Percentiles rank a stretch among this genome's conserved stretches.
These are phyloP conservation scores for Vicugna pacos DNA, from an alignment of 2,113 vertebrate genomes.

Conservation along the genomic window DNA sequence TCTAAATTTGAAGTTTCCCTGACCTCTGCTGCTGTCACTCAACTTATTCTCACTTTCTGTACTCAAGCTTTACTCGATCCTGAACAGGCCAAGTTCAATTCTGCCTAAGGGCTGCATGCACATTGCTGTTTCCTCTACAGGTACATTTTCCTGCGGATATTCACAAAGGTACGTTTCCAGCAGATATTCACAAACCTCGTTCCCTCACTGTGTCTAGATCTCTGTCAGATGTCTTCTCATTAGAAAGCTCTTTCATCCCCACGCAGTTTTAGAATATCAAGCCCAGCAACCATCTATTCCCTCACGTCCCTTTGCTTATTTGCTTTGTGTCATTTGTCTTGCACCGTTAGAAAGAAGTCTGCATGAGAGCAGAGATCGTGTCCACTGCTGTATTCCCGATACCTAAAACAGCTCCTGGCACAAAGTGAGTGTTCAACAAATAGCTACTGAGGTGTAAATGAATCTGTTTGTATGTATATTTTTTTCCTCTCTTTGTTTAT, in stretches of 20 bases:
- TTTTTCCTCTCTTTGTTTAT: background rate
- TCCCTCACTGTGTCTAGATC: background rate
- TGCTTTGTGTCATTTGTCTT: background rate
- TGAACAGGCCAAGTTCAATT: background rate
- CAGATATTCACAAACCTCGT: background rate
- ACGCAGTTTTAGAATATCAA: background rate
- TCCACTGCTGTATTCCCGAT: background rate
- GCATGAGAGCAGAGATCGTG: rapidly evolving
- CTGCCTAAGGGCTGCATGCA: background rate
- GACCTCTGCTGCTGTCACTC: background rate
- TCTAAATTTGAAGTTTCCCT: background rate
- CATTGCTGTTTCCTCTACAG: background rate
- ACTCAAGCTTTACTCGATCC: background rate
- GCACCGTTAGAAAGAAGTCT: background rate
- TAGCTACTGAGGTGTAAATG: background rate
- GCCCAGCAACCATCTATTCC: background rate
- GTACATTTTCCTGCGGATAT: background rate
- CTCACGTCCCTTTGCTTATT: background rate
- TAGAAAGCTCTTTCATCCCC: background rate
- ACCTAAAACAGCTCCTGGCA: background rate
- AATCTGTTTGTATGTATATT: background rate
- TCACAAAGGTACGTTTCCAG: background rate
- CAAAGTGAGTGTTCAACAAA: background rate
- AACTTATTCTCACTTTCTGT: background rate
- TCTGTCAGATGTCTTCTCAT: background rate